These are phyloP conservation scores for Hymenopus coronatus DNA, from an alignment of 2,888 invertebrate genomes.

Conservation along the genomic window DNA sequence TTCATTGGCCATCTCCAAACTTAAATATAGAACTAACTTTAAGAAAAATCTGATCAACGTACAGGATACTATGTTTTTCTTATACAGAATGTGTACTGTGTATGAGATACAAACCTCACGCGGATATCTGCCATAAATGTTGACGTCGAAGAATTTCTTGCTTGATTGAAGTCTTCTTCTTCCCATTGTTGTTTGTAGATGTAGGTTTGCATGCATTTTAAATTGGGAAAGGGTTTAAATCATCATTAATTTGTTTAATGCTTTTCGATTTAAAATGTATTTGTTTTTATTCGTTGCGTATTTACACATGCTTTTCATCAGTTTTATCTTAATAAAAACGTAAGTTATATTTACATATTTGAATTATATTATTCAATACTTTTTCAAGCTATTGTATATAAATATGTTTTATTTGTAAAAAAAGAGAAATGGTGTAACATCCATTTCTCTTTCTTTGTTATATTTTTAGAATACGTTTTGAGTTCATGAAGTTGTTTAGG, in stretches of 20 bases:
- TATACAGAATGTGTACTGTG: no score
- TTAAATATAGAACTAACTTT: no score
- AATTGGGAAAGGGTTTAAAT: not conserved
- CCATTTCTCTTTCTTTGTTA: not conserved
- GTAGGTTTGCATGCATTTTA: not conserved
- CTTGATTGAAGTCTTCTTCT: not conserved
- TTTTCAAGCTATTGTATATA: constrained; percentile 2
- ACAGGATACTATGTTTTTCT: no score
- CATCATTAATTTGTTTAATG: not conserved
- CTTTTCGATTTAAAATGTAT: not conserved
- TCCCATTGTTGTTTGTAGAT: not conserved
- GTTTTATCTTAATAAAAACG: constrained; percentile 1
- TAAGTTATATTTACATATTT: constrained; percentile 17
- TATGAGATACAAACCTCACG: no score
- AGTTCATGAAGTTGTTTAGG: constrained; percentile 16
- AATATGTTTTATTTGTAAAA: not conserved
- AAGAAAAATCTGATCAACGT: no score
- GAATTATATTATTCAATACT: not conserved
- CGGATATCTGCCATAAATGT: not conserved
- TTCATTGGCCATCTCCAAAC: no score
- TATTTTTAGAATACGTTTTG: constrained; percentile 12
- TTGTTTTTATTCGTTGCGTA: constrained; percentile 4
- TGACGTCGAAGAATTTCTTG: not conserved
- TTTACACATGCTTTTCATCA: constrained; percentile 9
- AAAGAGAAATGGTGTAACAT: not conserved